Evolutionary conservation across 2,113 vertebrate species (phyloP).

Genomic region (Sorex araneus): DNA sequence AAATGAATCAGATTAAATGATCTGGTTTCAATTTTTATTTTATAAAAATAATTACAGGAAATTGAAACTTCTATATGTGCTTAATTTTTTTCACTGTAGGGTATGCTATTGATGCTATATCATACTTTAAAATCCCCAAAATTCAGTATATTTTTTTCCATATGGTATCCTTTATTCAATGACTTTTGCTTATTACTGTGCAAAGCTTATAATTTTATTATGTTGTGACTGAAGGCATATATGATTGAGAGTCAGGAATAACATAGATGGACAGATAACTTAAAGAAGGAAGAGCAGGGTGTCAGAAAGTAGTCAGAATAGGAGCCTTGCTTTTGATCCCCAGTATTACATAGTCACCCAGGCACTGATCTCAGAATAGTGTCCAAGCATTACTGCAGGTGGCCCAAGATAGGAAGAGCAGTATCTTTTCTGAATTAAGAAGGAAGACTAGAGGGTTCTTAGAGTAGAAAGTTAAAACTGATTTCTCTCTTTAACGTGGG

Average conservation of each 20-base stretch:
- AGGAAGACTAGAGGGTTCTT: background rate
- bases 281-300: no score
- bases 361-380: no score
- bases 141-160: slow-evolving; percentile 56
- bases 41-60: slow-evolving; percentile 34
- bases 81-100: slow-evolving; percentile 33
- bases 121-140: slow-evolving; percentile 19
- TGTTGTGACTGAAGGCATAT: slow-evolving; percentile 49
- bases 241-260: slow-evolving; percentile 24
- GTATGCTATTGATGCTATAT: slow-evolving; percentile 24
- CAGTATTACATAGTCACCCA: no score
- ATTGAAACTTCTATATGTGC: slow-evolving; percentile 56
- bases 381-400: no score
- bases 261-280: background rate
- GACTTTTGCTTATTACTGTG: background rate
- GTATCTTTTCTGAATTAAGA: slow-evolving; percentile 14
- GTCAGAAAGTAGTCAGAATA: no score
- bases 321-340: no score
- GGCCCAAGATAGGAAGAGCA: slow-evolving; percentile 40
- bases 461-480: background rate
- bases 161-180: slow-evolving; percentile 52
- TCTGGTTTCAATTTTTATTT: slow-evolving; percentile 8
- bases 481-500: slow-evolving; percentile 21
- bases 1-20: background rate
- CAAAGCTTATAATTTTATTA: slow-evolving; percentile 51